Base-by-base conservation (phyloP, 2,888 invertebrate species). In the Orthosia incerta region DNA sequence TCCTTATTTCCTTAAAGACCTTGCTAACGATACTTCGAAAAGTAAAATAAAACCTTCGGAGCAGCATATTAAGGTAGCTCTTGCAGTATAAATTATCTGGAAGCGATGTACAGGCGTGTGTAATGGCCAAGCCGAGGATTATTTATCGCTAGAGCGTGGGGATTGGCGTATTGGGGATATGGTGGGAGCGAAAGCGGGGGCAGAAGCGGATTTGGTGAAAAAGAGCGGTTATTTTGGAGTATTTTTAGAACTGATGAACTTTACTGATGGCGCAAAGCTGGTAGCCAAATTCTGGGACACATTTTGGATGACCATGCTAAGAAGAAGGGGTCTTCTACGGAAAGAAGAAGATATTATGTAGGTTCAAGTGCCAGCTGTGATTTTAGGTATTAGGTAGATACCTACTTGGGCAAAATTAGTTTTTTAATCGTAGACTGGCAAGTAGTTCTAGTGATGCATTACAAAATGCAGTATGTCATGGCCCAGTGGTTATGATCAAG, bases 141-240 rank as follows among this genome's bases (percentile, higher is more conserved):
- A 94, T 95, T 94, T 95, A 94, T 94, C 90, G 93, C 87, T 86
- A 76, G 89, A 88, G 90, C 94, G 94, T 93, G 94, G 90, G 89
- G 88, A 84, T 86, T 76, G 71, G 86, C 77, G 75, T 73, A 59
- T 51, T 74, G 84, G 67, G 82, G 76, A 56, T 75, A 59, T 16
- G 18, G 61, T 67, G 46, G 4, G 15, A 74, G 70, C 80, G 64
- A 1, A 0, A 76, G 76, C 80, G 80, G 63, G 15, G n/a, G 56
- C 20, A 55, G 23, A 0, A 67, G 65, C 66, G 48, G 46, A 13
- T 55, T 26, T 65, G 13, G 3, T 48, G 16, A 18, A 13, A n/a
- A 15, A 45, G 46, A 11, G 3, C 16, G 9, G 39, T 39, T 31
- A 26, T 31, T 31, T 16, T n/a, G 15, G 5, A 15, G 18, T 20